phyloP scores from a whole-genome alignment of 2,113 vertebrate genomes.

The Serilophus lunatus region DNA sequence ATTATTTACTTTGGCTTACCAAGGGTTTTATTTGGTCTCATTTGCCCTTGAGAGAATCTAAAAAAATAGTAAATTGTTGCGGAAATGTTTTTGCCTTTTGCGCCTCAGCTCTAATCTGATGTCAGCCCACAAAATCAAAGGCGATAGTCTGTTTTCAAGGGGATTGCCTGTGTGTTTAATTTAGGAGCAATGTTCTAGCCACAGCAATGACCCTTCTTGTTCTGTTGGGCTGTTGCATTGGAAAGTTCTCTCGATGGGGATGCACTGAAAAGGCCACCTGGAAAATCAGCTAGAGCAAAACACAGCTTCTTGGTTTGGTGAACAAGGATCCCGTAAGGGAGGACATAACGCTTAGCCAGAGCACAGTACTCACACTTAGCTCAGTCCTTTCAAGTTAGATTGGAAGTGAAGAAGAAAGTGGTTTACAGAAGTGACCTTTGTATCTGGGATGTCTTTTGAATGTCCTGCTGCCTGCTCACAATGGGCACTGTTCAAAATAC shows the following conservation, averaged over 20 bases:
- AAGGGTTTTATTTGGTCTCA: neutral
- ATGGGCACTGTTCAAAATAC: neutral
- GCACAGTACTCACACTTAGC: neutral
- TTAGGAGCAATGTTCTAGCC: neutral
- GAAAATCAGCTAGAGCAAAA: neutral
- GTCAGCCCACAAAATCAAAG: neutral
- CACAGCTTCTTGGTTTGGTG: neutral
- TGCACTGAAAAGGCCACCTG: neutral
- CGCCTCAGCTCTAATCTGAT: neutral
- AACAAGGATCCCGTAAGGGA: neutral
- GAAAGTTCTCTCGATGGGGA: neutral
- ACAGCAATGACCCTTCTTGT: neutral
- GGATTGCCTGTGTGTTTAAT: neutral
- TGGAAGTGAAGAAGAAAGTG: neutral
- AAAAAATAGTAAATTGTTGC: neutral
- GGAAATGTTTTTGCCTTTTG: neutral
- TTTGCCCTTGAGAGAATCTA: neutral
- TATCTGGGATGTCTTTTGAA: neutral
- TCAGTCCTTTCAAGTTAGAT: neutral
- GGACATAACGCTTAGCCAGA: accelerated
- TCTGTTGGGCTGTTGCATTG: neutral
- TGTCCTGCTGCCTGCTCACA: neutral
- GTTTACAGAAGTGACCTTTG: neutral
- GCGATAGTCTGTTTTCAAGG: neutral
- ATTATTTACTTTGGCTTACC: neutral